These are phyloP conservation scores for Crotalus horridus DNA, from an alignment of 2,113 vertebrate genomes.

Conservation along the genomic window DNA sequence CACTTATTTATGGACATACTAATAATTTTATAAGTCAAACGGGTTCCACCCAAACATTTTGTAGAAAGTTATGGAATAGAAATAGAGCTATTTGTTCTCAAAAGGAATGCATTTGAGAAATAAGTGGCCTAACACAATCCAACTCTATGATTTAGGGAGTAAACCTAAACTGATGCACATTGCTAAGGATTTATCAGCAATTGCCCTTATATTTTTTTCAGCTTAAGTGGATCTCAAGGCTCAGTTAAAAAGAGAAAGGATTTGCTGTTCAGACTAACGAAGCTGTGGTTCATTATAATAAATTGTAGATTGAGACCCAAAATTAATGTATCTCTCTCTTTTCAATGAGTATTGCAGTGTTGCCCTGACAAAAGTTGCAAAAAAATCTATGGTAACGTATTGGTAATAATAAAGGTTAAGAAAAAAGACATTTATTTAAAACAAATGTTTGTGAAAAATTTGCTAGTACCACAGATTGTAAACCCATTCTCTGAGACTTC, in stretches of 20 bases:
- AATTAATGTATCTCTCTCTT: background rate
- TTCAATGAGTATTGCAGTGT: background rate
- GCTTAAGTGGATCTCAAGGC: slow-evolving; percentile 7
- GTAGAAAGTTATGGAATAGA: slow-evolving; percentile 24
- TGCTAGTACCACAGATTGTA: background rate
- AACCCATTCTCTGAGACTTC: background rate
- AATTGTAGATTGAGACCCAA: background rate
- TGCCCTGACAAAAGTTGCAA: background rate
- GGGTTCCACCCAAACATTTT: slow-evolving; percentile 5
- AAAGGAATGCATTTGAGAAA: slow-evolving; percentile 27
- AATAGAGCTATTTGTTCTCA: slow-evolving; percentile 33
- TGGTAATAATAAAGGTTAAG: background rate
- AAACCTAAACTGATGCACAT: background rate
- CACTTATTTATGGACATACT: slow-evolving; percentile 55
- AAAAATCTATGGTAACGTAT: background rate
- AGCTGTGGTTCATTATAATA: background rate
- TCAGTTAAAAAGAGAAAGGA: background rate
- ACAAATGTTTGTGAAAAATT: background rate
- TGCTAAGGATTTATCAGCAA: background rate
- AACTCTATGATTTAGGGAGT: slow-evolving; percentile 27
- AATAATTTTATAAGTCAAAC: slow-evolving; percentile 43
- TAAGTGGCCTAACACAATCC: slow-evolving; percentile 30
- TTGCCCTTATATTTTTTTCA: background rate
- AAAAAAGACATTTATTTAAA: background rate
- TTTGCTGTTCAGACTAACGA: background rate